These are phyloP conservation scores for Clanis bilineata DNA, from an alignment of 2,888 invertebrate genomes.

Conservation along the genomic window DNA sequence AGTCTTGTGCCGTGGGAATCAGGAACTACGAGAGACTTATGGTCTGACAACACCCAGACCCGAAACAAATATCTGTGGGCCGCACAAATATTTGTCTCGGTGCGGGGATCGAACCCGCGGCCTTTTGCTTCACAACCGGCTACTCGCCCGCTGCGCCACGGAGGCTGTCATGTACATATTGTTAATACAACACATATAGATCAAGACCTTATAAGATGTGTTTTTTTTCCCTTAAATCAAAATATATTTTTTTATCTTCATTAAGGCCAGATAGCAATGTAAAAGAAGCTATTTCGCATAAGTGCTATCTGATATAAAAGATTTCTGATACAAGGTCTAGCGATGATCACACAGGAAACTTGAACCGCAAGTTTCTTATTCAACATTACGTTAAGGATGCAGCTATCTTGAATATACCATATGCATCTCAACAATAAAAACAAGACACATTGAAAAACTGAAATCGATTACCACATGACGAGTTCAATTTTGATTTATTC, in stretches of 20 bases:
- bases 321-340: not conserved
- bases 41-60: no score
- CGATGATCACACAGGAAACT: not conserved
- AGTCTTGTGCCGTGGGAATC: no score
- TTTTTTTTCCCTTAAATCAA: constrained; percentile 16
- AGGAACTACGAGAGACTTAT: no score
- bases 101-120: no score
- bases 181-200: no score
- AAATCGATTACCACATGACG: constrained; percentile 48
- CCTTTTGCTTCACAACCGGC: no score
- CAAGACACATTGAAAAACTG: constrained; percentile 35
- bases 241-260: constrained; percentile 15
- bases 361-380: not conserved
- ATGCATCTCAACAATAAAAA: constrained; percentile 15
- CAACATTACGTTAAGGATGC: constrained; percentile 6
- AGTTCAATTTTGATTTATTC: constrained; percentile 50
- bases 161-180: no score
- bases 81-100: no score
- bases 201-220: not conserved
- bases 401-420: constrained; percentile 11
- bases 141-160: no score
- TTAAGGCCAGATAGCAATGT: not conserved
- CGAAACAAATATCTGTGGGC: no score
- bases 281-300: not conserved
- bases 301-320: not conserved